Evolutionary conservation across 1,140 invertebrate species (phyloP).

Genomic region (Achroia grisella): DNA sequence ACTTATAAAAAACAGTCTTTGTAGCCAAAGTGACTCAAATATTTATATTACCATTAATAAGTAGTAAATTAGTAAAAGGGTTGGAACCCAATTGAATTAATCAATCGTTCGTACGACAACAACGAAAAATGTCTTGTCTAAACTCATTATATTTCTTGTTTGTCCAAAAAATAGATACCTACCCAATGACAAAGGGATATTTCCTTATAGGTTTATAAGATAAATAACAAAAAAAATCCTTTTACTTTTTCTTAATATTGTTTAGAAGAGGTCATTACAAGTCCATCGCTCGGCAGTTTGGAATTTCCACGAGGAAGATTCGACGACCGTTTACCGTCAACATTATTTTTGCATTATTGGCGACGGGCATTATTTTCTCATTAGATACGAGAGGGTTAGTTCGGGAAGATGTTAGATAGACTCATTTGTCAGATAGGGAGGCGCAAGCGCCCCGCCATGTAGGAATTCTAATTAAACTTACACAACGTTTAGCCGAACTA

Average conservation of each 20-base stretch:
- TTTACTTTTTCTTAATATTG: not conserved
- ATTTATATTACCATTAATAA: too few relatives aligned
- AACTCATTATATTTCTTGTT: too few relatives aligned
- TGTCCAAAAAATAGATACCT: too few relatives aligned
- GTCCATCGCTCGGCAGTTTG: slow-evolving; percentile 5
- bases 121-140: too few relatives aligned
- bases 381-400: slow-evolving; percentile 17
- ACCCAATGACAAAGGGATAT: too few relatives aligned
- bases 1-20: too few relatives aligned
- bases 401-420: slow-evolving; percentile 27
- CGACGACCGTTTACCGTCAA: slow-evolving; percentile 2
- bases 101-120: too few relatives aligned
- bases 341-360: slow-evolving; percentile 23
- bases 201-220: too few relatives aligned
- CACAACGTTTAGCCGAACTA: slow-evolving; percentile 36
- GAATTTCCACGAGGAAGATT: slow-evolving; percentile 2
- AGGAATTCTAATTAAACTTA: slow-evolving; percentile 50
- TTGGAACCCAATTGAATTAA: too few relatives aligned
- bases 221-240: too few relatives aligned
- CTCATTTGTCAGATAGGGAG: slow-evolving; percentile 31
- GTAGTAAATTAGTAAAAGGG: too few relatives aligned
- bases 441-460: slow-evolving; percentile 18
- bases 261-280: not conserved
- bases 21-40: too few relatives aligned
- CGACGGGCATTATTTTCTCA: slow-evolving; percentile 21